Conservation (phyloP, 1,140 invertebrate species). For the Bathynomus jamesi region DNA sequence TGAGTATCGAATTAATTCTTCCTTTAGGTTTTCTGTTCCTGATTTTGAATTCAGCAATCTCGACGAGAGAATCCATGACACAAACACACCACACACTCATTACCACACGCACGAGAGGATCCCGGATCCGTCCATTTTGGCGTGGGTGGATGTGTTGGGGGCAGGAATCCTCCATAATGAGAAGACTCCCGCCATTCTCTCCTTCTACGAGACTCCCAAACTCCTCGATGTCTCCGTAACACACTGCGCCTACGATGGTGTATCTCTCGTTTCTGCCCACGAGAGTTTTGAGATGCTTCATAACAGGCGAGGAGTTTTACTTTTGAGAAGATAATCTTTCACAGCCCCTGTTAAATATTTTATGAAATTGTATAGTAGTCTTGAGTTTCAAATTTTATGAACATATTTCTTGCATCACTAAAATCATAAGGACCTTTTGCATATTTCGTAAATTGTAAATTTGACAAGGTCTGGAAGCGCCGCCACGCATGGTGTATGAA, state of each 20-base stretch:
- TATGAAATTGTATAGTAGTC: too few relatives aligned
- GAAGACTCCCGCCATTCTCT: slow-evolving; percentile 83
- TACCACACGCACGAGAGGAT: slow-evolving; percentile 18
- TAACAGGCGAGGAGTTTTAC: too few relatives aligned
- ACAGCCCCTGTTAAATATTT: too few relatives aligned
- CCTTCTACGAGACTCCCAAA: slow-evolving; percentile 72
- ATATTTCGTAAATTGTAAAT: too few relatives aligned
- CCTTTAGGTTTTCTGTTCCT: slow-evolving; percentile 61
- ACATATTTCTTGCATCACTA: too few relatives aligned
- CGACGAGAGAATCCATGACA: slow-evolving; percentile 69
- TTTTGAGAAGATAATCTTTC: too few relatives aligned
- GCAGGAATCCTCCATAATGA: slow-evolving; percentile 94
- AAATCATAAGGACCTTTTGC: too few relatives aligned
- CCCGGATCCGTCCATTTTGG: slow-evolving; percentile 59
- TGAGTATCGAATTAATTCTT: neutral
- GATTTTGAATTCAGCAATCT: slow-evolving; percentile 81
- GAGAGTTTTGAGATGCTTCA: slow-evolving; percentile 57
- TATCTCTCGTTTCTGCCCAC: slow-evolving; percentile 81
- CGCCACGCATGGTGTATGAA: too few relatives aligned
- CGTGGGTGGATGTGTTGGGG: slow-evolving; percentile 80
- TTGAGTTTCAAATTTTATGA: too few relatives aligned
- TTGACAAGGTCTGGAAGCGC: too few relatives aligned
- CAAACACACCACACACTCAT: slow-evolving; percentile 20
- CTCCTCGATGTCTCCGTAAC: slow-evolving; percentile 75
- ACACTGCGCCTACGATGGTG: slow-evolving; percentile 79